Evolutionary conservation across 1,140 invertebrate genomes (phyloP).

Genomic region (Euwallacea fornicatus): DNA sequence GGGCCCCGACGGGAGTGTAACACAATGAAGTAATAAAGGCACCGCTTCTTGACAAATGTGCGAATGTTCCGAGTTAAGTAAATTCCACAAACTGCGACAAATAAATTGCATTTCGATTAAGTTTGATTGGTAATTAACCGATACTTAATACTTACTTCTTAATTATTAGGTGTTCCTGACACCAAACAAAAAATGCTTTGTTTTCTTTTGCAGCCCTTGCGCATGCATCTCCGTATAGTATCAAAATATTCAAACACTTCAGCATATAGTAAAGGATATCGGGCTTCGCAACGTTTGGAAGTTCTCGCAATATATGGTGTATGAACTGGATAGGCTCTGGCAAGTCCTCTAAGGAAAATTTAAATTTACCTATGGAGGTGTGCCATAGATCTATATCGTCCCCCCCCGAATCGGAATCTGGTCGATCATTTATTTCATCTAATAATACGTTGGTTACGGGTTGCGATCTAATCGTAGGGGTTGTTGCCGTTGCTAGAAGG

Average conservation of each 20-base stretch:
- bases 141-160: conserved; percentile 72
- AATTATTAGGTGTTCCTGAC: conserved; percentile 93
- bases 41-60: conserved; percentile 89
- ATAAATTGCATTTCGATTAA: neutral
- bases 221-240: conserved; percentile 91
- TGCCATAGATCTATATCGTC: conserved; percentile 85
- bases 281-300: conserved; percentile 81
- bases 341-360: conserved; percentile 87
- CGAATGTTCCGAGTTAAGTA: conserved; percentile 89
- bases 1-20: conserved; percentile 87
- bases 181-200: conserved; percentile 95
- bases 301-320: conserved; percentile 82
- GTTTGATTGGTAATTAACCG: neutral
- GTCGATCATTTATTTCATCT: conserved; percentile 69
- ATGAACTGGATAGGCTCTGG: conserved; percentile 92
- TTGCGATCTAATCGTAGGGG: conserved; percentile 61
- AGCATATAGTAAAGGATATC: conserved; percentile 94
- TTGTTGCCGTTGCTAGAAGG: conserved; percentile 61
- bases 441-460: conserved; percentile 59
- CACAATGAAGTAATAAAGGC: conserved; percentile 90
- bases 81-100: conserved; percentile 80
- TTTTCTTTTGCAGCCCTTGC: conserved; percentile 86
- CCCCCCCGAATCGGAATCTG: conserved; percentile 67
- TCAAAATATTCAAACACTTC: conserved; percentile 87
- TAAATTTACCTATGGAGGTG: conserved; percentile 89